These are phyloP conservation scores for Metellina segmentata DNA, from an alignment of 2,888 invertebrate species.

Conservation along the genomic window DNA sequence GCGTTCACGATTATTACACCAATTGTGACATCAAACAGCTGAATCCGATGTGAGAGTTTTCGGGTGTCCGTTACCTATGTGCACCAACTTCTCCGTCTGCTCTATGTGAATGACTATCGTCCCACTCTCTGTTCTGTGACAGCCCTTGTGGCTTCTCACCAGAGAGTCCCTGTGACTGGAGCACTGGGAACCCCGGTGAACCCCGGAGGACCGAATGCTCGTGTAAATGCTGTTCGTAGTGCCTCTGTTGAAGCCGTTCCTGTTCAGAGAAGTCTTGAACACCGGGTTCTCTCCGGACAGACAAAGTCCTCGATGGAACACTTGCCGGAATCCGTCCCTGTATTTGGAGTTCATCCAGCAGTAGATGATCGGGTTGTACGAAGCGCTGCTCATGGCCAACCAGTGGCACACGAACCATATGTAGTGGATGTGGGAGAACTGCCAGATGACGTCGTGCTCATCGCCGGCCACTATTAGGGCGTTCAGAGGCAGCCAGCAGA, in stretches of 20 bases:
- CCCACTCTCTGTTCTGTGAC: slow-evolving; percentile 56
- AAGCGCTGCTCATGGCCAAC: slow-evolving; percentile 84
- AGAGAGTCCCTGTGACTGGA: slow-evolving; percentile 52
- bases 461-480: slow-evolving; percentile 77
- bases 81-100: neutral
- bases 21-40: neutral
- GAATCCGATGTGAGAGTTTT: neutral
- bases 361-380: slow-evolving; percentile 93
- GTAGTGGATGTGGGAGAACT: slow-evolving; percentile 74
- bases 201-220: slow-evolving; percentile 58
- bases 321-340: slow-evolving; percentile 81
- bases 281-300: neutral
- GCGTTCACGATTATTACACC: slow-evolving; percentile 6
- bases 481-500: slow-evolving; percentile 84
- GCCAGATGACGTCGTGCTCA: slow-evolving; percentile 67
- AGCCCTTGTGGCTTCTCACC: slow-evolving; percentile 24
- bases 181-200: slow-evolving; percentile 34
- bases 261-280: slow-evolving; percentile 87
- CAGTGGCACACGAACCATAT: slow-evolving; percentile 78
- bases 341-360: slow-evolving; percentile 93
- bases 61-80: neutral
- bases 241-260: slow-evolving; percentile 81
- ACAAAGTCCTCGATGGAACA: slow-evolving; percentile 21
- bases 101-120: neutral
- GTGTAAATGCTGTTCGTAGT: slow-evolving; percentile 68